phyloP scores from a whole-genome alignment of 2,797 vertebrate species.

The Gorsachius magnificus region DNA sequence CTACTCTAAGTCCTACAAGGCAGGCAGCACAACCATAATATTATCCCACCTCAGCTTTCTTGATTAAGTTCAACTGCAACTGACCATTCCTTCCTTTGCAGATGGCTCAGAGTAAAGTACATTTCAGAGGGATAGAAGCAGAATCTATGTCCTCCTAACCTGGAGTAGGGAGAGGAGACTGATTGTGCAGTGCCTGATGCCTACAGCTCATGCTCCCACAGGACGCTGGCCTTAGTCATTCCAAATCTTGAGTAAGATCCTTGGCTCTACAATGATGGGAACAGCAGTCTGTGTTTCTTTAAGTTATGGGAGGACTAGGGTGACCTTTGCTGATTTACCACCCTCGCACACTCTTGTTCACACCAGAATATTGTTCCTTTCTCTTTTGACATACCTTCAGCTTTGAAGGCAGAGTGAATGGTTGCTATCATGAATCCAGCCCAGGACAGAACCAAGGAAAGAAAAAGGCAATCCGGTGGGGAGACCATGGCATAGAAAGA shows the following conservation, averaged over 20 bases:
- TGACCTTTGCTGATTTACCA: not conserved
- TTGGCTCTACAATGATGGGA: not conserved
- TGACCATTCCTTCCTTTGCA: not conserved
- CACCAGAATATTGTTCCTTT: not conserved
- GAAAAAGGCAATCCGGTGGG: not conserved
- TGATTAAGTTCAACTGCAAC: not conserved
- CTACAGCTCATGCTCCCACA: not conserved
- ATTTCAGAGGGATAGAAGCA: not conserved
- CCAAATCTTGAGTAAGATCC: not conserved
- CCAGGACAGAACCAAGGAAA: not conserved
- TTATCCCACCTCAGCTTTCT: not conserved
- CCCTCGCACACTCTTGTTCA: not conserved
- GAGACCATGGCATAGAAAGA: not conserved
- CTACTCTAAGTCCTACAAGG: not conserved
- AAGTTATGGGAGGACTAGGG: rapidly evolving
- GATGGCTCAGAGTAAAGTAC: not conserved
- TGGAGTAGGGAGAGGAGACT: not conserved
- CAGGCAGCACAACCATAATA: not conserved
- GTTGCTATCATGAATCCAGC: not conserved
- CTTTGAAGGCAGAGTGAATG: not conserved
- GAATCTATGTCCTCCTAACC: not conserved
- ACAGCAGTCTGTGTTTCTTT: not conserved
- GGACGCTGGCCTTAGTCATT: not conserved
- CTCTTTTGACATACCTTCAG: not conserved
- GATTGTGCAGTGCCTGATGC: not conserved